Conservation (phyloP, 2,113 vertebrate genomes). For the Rafetus swinhoei region DNA sequence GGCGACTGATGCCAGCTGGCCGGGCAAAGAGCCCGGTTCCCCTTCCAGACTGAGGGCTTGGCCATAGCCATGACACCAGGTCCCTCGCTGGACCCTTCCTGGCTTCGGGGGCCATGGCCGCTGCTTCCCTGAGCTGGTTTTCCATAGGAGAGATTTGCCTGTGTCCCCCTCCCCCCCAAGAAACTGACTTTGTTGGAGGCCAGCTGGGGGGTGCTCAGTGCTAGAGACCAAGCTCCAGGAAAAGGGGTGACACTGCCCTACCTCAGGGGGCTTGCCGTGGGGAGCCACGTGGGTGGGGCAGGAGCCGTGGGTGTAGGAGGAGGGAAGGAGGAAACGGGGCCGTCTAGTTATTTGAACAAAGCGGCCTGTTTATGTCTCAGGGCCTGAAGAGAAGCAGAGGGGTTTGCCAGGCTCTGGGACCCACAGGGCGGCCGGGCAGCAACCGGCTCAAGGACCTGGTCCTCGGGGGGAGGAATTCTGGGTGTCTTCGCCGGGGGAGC, state of each 20-base stretch:
- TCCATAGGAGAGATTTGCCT: neutral
- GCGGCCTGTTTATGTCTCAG: neutral
- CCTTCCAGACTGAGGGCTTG: slow-evolving; percentile 41
- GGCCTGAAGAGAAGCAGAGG: neutral
- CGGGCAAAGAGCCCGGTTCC: slow-evolving; percentile 29
- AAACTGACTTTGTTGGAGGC: neutral
- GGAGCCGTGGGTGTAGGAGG: neutral
- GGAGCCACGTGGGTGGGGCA: neutral
- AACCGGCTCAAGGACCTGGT: too few species aligned
- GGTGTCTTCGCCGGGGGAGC: too few species aligned
- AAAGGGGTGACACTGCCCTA: too few species aligned
- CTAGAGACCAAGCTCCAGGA: neutral
- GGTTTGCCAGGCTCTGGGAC: too few species aligned
- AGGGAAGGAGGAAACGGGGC: neutral
- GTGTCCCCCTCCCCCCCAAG: neutral
- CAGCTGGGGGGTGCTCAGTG: neutral
- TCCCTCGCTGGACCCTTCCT: neutral
- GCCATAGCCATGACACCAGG: neutral
- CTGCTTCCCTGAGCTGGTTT: neutral
- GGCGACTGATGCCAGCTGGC: slow-evolving; percentile 64
- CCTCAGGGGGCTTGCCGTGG: too few species aligned
- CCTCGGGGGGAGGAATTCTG: too few species aligned
- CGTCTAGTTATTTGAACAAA: neutral
- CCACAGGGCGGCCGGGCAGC: too few species aligned
- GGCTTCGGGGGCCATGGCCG: neutral